A percentile compares a stretch with the other conserved stretches of the same genome.
These are phyloP conservation scores for Minunthozetes semirufus DNA, from an alignment of 2,888 invertebrate genomes.

Conservation along the genomic window DNA sequence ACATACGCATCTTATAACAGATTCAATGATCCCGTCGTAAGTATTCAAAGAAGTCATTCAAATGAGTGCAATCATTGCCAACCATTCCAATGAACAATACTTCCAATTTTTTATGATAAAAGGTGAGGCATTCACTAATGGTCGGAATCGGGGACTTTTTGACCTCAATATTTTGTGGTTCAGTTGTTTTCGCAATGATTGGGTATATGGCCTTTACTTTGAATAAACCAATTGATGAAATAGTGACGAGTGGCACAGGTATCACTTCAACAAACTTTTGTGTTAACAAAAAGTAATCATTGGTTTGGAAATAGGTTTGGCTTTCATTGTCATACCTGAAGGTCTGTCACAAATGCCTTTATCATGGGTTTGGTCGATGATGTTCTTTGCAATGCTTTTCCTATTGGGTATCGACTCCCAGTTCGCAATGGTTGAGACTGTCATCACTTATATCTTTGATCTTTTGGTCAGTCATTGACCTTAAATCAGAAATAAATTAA, in stretches of 20 bases:
- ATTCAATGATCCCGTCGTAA: slow-evolving; percentile 39
- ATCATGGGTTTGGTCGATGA: slow-evolving; percentile 40
- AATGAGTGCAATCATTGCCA: too few relatives aligned
- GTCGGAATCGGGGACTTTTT: slow-evolving; percentile 42
- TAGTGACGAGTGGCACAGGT: slow-evolving; percentile 39
- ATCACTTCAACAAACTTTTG: not conserved
- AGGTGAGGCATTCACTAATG: slow-evolving; percentile 32
- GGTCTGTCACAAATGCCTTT: slow-evolving; percentile 41
- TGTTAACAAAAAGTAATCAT: too few relatives aligned
- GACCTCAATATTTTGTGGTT: slow-evolving; percentile 42
- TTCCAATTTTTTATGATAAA: not conserved
- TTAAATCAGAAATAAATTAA: not conserved
- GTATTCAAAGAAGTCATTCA: too few relatives aligned
- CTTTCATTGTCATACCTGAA: slow-evolving; percentile 42
- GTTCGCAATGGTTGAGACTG: slow-evolving; percentile 42
- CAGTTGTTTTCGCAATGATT: slow-evolving; percentile 43
- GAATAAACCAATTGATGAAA: slow-evolving; percentile 38
- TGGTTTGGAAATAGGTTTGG: slow-evolving; percentile 35
- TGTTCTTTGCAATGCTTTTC: slow-evolving; percentile 43
- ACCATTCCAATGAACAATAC: too few relatives aligned
- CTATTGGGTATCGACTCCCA: slow-evolving; percentile 42
- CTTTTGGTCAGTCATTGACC: slow-evolving; percentile 16
- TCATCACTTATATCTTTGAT: slow-evolving; percentile 42
- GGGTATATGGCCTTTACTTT: slow-evolving; percentile 42
- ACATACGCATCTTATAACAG: slow-evolving; percentile 43